A percentile compares a stretch with the other conserved stretches of the same genome.
Conservation (phyloP, 2,888 invertebrate species). For the Rhimphoctona megacephalus region DNA sequence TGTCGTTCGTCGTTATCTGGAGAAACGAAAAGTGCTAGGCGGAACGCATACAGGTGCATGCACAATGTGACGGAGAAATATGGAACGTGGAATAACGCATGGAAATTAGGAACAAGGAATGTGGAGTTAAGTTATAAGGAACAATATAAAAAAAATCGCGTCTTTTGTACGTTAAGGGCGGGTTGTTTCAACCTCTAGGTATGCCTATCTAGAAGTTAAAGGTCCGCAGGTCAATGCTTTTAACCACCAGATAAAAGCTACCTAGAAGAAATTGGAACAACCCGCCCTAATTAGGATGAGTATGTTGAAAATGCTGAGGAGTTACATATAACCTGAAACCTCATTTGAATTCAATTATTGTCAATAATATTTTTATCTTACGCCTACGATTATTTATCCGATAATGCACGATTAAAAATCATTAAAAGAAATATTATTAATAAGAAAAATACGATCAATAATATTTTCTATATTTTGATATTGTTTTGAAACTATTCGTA, state of each 20-base stretch:
- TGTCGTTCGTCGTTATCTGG: conserved; percentile 22
- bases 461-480: background rate
- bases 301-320: too few relatives aligned
- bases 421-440: background rate
- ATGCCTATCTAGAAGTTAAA: too few relatives aligned
- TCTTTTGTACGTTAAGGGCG: background rate
- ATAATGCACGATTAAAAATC: background rate
- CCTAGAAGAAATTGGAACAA: too few relatives aligned
- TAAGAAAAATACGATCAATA: background rate
- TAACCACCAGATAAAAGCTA: too few relatives aligned
- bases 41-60: background rate
- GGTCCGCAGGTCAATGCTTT: too few relatives aligned
- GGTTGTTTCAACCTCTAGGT: too few relatives aligned
- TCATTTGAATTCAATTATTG: too few relatives aligned
- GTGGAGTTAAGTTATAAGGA: background rate
- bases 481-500: background rate
- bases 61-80: background rate
- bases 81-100: background rate
- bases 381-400: background rate
- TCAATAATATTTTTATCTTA: background rate
- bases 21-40: background rate
- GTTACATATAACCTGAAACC: background rate
- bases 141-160: background rate
- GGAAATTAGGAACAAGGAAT: background rate
- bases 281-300: too few relatives aligned